phyloP scores from a whole-genome alignment of 2,888 invertebrate genomes.

The Lasius fuliginosus region DNA sequence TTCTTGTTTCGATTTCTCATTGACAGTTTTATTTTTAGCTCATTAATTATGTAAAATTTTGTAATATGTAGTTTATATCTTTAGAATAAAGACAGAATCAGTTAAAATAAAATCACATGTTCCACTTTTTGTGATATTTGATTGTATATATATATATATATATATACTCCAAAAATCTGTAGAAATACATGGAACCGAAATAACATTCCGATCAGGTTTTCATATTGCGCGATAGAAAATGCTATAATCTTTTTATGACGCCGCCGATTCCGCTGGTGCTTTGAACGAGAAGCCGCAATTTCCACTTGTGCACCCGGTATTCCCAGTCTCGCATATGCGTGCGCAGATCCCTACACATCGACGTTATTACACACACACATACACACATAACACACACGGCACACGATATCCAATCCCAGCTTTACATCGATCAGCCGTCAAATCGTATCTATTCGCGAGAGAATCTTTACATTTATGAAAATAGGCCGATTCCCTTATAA shows the following conservation, averaged over 20 bases:
- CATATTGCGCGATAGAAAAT: conserved; percentile 53
- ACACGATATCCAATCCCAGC: conserved; percentile 35
- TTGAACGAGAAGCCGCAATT: conserved; percentile 58
- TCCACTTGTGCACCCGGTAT: conserved; percentile 49
- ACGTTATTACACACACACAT: conserved; percentile 34
- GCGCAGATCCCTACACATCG: conserved; percentile 17
- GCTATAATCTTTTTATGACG: conserved; percentile 53
- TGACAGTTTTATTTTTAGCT: neutral
- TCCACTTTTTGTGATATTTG: conserved; percentile 22
- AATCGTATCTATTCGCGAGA: neutral
- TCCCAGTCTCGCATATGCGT: conserved; percentile 46
- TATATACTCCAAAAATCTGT: conserved; percentile 45
- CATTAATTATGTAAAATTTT: neutral
- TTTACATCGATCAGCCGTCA: conserved; percentile 33
- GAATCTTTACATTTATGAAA: conserved; percentile 14
- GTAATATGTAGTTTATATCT: conserved; percentile 1
- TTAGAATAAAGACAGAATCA: neutral
- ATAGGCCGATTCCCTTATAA: conserved; percentile 27
- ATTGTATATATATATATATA: conserved; percentile 12
- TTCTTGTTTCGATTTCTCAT: neutral
- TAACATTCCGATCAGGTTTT: conserved; percentile 51
- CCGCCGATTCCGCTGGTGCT: conserved; percentile 44
- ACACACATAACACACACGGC: conserved; percentile 18
- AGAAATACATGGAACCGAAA: conserved; percentile 39
- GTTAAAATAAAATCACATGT: conserved; percentile 17